These are phyloP conservation scores for Henricia sp. DNA, from an alignment of 53 echinoderm and acorn worm species.

Conservation along the genomic window DNA sequence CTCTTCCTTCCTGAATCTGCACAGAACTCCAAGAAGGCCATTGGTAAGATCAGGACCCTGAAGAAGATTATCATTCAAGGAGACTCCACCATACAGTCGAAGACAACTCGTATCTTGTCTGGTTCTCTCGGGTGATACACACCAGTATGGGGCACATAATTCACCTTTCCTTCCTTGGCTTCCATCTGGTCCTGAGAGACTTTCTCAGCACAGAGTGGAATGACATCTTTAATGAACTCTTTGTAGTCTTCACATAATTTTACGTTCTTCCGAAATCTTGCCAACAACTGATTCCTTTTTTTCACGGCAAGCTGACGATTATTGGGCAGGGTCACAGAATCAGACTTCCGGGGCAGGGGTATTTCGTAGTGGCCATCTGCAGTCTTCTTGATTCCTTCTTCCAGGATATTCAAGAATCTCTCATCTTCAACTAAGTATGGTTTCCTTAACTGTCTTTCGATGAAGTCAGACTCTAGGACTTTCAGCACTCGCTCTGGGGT, in stretches of 20 bases:
- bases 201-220: constrained; percentile 24
- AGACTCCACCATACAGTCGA: constrained; percentile 49
- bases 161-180: not conserved
- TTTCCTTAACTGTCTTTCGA: not conserved
- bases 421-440: constrained; percentile 9
- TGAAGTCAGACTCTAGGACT: not conserved
- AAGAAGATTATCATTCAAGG: constrained; percentile 65
- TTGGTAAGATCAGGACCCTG: constrained; percentile 65
- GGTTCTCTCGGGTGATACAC: not conserved
- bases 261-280: constrained; percentile 23
- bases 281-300: constrained; percentile 27
- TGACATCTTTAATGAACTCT: constrained; percentile 24
- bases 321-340: not conserved
- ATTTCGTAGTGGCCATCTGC: constrained; percentile 46
- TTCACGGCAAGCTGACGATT: constrained; percentile 49
- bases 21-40: constrained; percentile 61
- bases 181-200: not conserved
- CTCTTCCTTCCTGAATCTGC: constrained; percentile 58
- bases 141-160: not conserved
- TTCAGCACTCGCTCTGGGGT: constrained; percentile 6
- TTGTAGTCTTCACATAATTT: not conserved
- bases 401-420: constrained; percentile 32
- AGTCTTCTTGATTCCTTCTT: constrained; percentile 34
- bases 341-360: constrained; percentile 41
- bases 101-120: constrained; percentile 54